Evolutionary conservation across 2,113 vertebrate genomes (phyloP), one percentile per base, ranked within the genome.

Genomic region (Labeo catla): DNA sequence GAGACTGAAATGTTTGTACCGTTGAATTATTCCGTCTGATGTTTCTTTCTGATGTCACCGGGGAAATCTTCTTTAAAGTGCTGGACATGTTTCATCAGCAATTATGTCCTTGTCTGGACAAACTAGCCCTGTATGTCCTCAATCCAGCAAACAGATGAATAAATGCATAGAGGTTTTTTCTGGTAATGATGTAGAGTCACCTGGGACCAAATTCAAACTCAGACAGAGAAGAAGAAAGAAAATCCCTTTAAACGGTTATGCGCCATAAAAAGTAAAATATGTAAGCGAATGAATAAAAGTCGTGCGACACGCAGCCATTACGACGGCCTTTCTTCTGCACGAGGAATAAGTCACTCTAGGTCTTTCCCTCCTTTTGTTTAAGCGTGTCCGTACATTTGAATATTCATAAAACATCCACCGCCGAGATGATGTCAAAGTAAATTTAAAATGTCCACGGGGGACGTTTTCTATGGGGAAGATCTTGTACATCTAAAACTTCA

Each of bases 401-500:
- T 95, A 93, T 95, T 94, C 92, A 93, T 93, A 86, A 89, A 90
- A 89, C 87, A 93, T 89, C 81, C 80, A 84, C 54, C 86, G 88
- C 88, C 83, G 90, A 92, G 87, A 92, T 90, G 91, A 94, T 93
- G 93, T 94, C 94, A 93, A 93, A 92, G 92, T 88, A 90, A 91
- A 91, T 91, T 85, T 81, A 85, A 93, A 93, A 94, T 94, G 92
- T 94, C 93, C 94, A 92, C 91, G 87, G 93, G 93, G 94, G 91
- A 94, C 79, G 86, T 90, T 90, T 92, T 92, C 92, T 52, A 66
- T 70, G 68, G 85, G 83, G 89, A 82, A 79, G 83, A 89, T 87
- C 87, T 90, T 86, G 91, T 91, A 91, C 92, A 93, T 93, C 93
- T 93, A 92, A 92, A 92, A 95, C 93, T 94, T 95, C 93, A 95